Evolutionary conservation across 64 coral and sea anemone genomes (phyloP).

Genomic region (Pocillopora verrucosa): DNA sequence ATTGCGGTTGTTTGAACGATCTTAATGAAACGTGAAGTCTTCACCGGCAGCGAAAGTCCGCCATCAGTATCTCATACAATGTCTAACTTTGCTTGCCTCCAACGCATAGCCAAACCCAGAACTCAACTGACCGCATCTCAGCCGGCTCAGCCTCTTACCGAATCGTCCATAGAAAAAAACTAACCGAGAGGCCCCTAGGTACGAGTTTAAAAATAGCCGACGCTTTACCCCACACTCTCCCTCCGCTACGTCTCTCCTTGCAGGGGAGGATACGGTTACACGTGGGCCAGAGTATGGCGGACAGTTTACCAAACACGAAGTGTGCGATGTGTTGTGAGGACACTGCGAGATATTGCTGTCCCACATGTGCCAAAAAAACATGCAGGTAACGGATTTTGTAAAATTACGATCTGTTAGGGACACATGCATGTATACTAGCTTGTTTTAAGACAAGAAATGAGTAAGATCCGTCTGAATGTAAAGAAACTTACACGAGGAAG

Average conservation of each 20-base stretch:
- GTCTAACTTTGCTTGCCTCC: neutral
- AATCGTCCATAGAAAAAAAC: too few species aligned
- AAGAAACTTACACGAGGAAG: too few species aligned
- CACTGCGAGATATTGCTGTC: constrained; percentile 49
- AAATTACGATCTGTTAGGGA: too few species aligned
- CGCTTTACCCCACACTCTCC: neutral
- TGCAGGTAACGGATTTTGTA: constrained; percentile 35
- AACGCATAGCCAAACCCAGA: constrained; percentile 4
- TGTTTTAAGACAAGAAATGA: neutral
- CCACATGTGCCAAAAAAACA: constrained; percentile 39
- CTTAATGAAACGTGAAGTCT: neutral
- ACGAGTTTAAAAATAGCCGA: too few species aligned
- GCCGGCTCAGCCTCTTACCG: too few species aligned
- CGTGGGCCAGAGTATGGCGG: neutral
- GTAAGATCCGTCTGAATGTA: too few species aligned
- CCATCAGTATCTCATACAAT: neutral
- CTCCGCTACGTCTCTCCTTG: neutral
- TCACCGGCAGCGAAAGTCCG: constrained; percentile 14
- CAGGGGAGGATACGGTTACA: too few species aligned
- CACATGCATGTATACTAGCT: neutral
- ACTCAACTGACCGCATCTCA: neutral
- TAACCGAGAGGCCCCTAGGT: too few species aligned
- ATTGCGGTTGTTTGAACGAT: constrained; percentile 42
- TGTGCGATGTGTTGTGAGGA: constrained; percentile 39
- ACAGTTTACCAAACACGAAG: neutral